phyloP scores from a whole-genome alignment of 2,797 vertebrate species.

The Catamblyrhynchus diadema region DNA sequence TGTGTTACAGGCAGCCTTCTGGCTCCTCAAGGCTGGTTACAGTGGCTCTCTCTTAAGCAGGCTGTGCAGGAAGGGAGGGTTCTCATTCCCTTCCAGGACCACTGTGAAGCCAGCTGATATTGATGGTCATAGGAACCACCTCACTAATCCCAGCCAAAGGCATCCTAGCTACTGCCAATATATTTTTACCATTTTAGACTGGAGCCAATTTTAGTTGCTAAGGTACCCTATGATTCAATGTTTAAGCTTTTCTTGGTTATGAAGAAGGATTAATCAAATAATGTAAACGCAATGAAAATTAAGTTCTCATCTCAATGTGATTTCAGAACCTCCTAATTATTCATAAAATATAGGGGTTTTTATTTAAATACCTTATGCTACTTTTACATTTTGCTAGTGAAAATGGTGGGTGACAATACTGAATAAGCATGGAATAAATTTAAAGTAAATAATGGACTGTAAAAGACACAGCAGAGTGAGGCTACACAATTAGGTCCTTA shows the following conservation, averaged over 20 bases:
- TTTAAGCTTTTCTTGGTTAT: neutral
- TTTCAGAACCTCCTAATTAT: neutral
- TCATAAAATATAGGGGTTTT: neutral
- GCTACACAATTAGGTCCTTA: neutral
- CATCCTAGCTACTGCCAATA: neutral
- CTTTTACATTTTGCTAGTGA: neutral
- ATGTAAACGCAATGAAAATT: neutral
- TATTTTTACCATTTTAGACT: neutral
- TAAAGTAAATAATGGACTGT: neutral
- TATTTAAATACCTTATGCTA: neutral
- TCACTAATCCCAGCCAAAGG: neutral
- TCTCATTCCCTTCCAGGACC: neutral
- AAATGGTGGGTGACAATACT: neutral
- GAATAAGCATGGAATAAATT: neutral
- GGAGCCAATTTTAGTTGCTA: neutral
- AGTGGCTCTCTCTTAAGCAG: rapidly evolving
- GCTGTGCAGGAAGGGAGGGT: rapidly evolving
- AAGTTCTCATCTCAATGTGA: neutral
- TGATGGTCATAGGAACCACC: neutral
- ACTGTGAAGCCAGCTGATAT: neutral
- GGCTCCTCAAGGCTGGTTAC: no score
- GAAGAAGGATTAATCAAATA: neutral
- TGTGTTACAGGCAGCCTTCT: neutral
- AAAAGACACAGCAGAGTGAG: neutral
- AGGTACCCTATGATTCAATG: rapidly evolving